Base-by-base conservation (phyloP, 1,140 invertebrate genomes). In the Drosophila pallidifrons region DNA sequence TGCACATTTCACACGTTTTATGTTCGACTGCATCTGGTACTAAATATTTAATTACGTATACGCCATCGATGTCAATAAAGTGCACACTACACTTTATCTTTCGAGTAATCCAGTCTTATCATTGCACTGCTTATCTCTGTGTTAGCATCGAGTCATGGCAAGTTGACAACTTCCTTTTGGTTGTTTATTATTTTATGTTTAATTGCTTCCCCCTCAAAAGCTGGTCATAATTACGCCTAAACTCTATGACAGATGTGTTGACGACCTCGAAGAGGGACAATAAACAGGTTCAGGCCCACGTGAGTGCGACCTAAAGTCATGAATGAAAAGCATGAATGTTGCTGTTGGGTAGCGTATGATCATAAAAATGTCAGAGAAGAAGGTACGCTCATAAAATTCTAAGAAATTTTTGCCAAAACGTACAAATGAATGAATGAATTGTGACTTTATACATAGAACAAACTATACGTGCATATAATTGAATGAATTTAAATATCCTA, bases 141-240 rank as follows among this genome's bases (percentile, higher is more conserved):
- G 46, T 38, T 60, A 25, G 20, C 47, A 51, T 54, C 57, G 49
- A 65, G 51, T 77, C 43, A 20, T 41, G 35, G 35, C 70, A 47
- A 52, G 79, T 82, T 87, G 82, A 87, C 82, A 86, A 87, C 82
- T 87, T 87, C 83, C 82, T 87, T 74, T 73, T 54, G 68, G 11
- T 66, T 65, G 67, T 52, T 59, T 7, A 47, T 63, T 47, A 47
- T 65, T 38, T 38, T 38, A 32, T 32, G 35, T 38, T 79, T 87
- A 80, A 82, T 88, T 88, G 76, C 3, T 25, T 65, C 66, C 11
- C 66, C 20, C 20, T 25, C 20, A 25, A 71, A 25, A 54, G 61
- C 54, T 57, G 43, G 52, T 82, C 82, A 66, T 71, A 70, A 83
- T 83, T 73, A 83, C 77, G 30, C 1, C 0, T 15, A 54, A 54